These are phyloP conservation scores for Catostylus mosaicus DNA, from an alignment of 30 jellyfish, hydroid and myxozoan species.

Conservation along the genomic window DNA sequence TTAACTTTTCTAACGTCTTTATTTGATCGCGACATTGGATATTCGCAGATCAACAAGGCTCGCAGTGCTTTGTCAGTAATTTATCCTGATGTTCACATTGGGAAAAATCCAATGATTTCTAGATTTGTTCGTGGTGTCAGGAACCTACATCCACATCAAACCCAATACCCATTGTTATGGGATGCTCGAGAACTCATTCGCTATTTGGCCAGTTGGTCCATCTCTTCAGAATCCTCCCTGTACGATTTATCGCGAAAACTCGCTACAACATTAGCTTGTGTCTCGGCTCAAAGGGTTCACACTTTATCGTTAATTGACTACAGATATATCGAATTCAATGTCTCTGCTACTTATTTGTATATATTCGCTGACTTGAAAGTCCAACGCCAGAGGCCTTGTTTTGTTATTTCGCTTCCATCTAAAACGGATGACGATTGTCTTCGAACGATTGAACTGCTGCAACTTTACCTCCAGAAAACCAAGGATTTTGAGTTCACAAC, in stretches of 20 bases:
- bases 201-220: no score
- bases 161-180: constrained; percentile 2
- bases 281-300: constrained; percentile 4
- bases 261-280: not conserved
- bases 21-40: constrained; percentile 5
- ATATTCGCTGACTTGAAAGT: not conserved
- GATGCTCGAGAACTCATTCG: constrained; percentile 9
- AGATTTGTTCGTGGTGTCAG: constrained; percentile 7
- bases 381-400: not conserved
- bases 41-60: not conserved
- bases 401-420: not conserved
- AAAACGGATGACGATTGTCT: not conserved
- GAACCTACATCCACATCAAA: not conserved
- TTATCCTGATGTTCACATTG: not conserved
- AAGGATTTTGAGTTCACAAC: not conserved
- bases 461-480: not conserved
- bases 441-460: not conserved
- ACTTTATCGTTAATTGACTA: not conserved
- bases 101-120: not conserved
- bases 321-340: not conserved
- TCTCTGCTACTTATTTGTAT: not conserved
- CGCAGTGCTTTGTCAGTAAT: not conserved
- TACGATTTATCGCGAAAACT: not conserved
- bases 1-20: constrained; percentile 12
- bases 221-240: not conserved